Conservation (phyloP, 2,888 invertebrate species). For the Trichacis sp. region DNA sequence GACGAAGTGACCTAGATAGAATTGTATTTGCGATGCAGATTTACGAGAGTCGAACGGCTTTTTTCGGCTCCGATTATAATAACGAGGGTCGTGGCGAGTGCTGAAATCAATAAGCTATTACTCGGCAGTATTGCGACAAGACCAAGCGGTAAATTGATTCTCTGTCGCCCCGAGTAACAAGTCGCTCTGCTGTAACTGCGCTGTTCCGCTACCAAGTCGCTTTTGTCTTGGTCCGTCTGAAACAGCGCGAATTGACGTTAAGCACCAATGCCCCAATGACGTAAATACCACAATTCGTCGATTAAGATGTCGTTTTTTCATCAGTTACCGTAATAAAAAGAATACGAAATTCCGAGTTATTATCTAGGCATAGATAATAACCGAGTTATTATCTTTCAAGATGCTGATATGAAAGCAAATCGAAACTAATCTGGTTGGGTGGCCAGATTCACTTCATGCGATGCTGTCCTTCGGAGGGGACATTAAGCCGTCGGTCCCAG, state of each 20-base stretch:
- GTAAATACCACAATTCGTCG: no score
- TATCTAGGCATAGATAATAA: no score
- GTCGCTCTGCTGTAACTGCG: slow-evolving; percentile 16
- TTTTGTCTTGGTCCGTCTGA: slow-evolving; percentile 11
- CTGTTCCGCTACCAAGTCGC: neutral
- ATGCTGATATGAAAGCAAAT: no score
- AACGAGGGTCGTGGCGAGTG: slow-evolving; percentile 14
- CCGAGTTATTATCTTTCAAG: no score
- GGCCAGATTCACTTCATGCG: no score
- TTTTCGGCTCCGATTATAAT: no score
- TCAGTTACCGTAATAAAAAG: no score
- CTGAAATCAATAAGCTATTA: slow-evolving; percentile 34
- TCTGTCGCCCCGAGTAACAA: slow-evolving; percentile 25
- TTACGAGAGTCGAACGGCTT: slow-evolving; percentile 11
- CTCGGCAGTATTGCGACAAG: slow-evolving; percentile 22
- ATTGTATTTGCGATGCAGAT: slow-evolving; percentile 12
- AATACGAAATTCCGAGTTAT: no score
- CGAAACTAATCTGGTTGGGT: no score
- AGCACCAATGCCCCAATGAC: neutral
- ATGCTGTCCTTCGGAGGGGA: no score
- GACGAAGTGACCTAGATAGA: neutral
- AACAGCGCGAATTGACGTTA: neutral
- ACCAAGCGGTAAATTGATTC: slow-evolving; percentile 26
- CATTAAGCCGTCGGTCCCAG: no score
- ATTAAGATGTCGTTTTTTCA: no score